Evolutionary conservation across 1,140 invertebrate genomes (phyloP).

Genomic region (Heliconius nattereri): DNA sequence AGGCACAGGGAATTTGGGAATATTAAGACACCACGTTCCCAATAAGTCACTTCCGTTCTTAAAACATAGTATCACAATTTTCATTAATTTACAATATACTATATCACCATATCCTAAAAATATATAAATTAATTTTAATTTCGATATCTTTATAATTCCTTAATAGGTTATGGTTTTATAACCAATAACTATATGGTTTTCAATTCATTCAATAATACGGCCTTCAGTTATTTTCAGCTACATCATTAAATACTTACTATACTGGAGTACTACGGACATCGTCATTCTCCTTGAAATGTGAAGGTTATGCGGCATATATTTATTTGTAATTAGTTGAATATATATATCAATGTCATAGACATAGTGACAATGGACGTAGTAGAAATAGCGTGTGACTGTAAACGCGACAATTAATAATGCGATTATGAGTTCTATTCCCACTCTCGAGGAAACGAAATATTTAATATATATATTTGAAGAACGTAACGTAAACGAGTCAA

Average conservation of each 20-base stretch:
- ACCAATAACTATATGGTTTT: neutral
- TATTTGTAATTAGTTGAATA: neutral
- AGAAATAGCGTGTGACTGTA: too few species aligned
- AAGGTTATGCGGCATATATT: neutral
- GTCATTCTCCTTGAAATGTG: conserved; percentile 12
- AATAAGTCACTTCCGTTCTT: too few species aligned
- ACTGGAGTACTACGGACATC: neutral
- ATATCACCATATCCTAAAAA: neutral
- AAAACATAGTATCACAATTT: neutral
- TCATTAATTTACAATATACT: neutral
- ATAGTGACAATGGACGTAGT: too few species aligned
- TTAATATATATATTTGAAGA: too few species aligned
- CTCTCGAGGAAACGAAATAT: too few species aligned
- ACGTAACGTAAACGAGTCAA: too few species aligned
- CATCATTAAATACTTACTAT: conserved; percentile 3
- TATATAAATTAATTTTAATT: neutral
- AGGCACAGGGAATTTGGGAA: too few species aligned
- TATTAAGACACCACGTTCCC: too few species aligned
- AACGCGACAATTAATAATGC: too few species aligned
- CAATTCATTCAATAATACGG: neutral
- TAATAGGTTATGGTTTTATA: too few species aligned
- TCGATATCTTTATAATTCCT: too few species aligned
- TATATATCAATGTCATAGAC: neutral
- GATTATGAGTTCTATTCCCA: too few species aligned
- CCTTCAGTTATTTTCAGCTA: conserved; percentile 9